Evolutionary conservation across 2,888 invertebrate genomes (phyloP).

Genomic region (Dryocosmus kuriphilus): DNA sequence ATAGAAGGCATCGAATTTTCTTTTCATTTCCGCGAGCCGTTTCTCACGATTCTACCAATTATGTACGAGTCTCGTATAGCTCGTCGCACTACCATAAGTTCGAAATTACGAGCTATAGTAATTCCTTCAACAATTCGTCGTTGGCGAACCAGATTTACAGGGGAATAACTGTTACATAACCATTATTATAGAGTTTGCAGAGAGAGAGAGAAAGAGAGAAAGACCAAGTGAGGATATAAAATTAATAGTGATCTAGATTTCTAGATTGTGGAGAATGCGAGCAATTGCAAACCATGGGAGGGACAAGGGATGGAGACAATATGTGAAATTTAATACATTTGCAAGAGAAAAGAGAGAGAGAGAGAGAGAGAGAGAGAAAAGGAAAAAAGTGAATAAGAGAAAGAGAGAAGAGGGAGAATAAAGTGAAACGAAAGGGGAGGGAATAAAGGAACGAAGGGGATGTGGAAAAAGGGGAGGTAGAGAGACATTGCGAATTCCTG

Average conservation of each 20-base stretch:
- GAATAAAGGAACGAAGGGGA: conserved; percentile 49
- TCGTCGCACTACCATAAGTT: conserved; percentile 34
- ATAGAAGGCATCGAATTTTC: conserved; percentile 35
- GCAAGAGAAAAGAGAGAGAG: conserved; percentile 59
- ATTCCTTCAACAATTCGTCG: conserved; percentile 28
- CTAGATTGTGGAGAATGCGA: conserved; percentile 76
- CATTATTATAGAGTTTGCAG: conserved; percentile 53
- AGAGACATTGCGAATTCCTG: conserved; percentile 70
- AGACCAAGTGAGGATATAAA: conserved; percentile 69
- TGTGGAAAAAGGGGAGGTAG: conserved; percentile 55
- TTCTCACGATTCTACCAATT: conserved; percentile 37
- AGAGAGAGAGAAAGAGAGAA: too few species aligned
- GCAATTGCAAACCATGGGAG: conserved; percentile 75
- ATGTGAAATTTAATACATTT: conserved; percentile 73
- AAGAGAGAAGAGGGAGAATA: conserved; percentile 42
- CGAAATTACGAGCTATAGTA: conserved; percentile 36
- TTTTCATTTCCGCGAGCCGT: conserved; percentile 24
- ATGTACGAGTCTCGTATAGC: neutral
- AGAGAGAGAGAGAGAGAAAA: conserved; percentile 34
- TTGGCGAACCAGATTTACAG: conserved; percentile 20
- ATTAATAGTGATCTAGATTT: conserved; percentile 77
- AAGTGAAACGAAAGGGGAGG: conserved; percentile 45
- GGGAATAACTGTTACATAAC: conserved; percentile 47
- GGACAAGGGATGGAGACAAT: conserved; percentile 64
- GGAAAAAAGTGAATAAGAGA: conserved; percentile 7